These are phyloP conservation scores for Trichopoda pennipes DNA, from an alignment of 2,888 invertebrate genomes.

Conservation along the genomic window DNA sequence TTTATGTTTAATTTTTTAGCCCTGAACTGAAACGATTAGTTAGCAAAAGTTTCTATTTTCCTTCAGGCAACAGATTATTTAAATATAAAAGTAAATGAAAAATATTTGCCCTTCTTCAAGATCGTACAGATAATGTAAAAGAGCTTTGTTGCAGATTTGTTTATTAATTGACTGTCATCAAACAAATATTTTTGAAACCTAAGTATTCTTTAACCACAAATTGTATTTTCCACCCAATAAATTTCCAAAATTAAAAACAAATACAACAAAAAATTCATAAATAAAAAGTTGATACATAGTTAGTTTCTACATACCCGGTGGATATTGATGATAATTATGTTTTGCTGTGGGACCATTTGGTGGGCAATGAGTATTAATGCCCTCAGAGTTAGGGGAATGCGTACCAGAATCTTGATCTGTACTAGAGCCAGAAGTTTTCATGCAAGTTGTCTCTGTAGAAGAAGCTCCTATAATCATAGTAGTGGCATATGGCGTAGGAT, in stretches of 20 bases:
- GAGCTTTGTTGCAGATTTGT: too few relatives aligned
- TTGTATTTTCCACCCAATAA: too few relatives aligned
- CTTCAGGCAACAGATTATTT: too few relatives aligned
- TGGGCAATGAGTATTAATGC: slow-evolving; percentile 74
- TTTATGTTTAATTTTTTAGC: too few relatives aligned
- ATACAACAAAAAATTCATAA: neutral
- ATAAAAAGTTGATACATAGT: neutral
- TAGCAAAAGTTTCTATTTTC: too few relatives aligned
- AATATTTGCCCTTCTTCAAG: too few relatives aligned
- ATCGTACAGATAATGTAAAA: too few relatives aligned
- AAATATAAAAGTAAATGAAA: too few relatives aligned
- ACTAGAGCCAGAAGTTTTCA: slow-evolving; percentile 80
- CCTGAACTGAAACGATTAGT: too few relatives aligned
- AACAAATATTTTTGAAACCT: too few relatives aligned
- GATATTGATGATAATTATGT: slow-evolving; percentile 80
- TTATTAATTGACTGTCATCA: too few relatives aligned
- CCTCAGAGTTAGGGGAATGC: slow-evolving; percentile 80
- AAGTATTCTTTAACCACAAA: too few relatives aligned
- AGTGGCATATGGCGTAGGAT: slow-evolving; percentile 88
- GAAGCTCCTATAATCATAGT: slow-evolving; percentile 85
- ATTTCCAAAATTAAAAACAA: neutral
- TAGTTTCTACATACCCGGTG: slow-evolving; percentile 74
- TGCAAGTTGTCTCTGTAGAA: slow-evolving; percentile 80
- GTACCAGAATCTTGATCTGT: slow-evolving; percentile 81
- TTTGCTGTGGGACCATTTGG: slow-evolving; percentile 72